phyloP scores from a whole-genome alignment of 2,113 vertebrate genomes.

The Leptosomus discolor region DNA sequence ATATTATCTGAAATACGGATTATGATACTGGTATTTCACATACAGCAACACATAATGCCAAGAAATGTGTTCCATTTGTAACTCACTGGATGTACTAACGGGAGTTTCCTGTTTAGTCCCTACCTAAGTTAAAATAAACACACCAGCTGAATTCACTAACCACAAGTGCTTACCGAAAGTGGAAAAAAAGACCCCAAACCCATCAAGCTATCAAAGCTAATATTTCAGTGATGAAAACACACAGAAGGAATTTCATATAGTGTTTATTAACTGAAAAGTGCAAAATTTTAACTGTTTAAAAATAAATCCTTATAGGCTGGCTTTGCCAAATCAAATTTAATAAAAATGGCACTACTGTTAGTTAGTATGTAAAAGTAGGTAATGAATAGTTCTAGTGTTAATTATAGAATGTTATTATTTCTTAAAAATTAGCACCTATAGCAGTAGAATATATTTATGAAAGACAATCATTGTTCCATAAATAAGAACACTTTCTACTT shows the following conservation, averaged over 20 bases:
- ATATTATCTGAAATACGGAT: neutral
- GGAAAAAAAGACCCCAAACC: neutral
- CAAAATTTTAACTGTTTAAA: neutral
- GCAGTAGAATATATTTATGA: neutral
- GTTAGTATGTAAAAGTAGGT: conserved; percentile 6
- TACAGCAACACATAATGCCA: neutral
- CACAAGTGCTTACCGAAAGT: neutral
- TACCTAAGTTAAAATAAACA: neutral
- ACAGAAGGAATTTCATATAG: conserved; percentile 30
- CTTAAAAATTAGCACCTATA: conserved; percentile 32
- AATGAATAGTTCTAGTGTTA: conserved; percentile 60
- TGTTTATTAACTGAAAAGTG: conserved; percentile 62
- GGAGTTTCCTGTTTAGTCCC: neutral
- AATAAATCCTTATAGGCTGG: neutral
- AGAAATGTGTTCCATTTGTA: neutral
- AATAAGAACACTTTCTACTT: conserved; percentile 50
- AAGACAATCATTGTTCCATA: conserved; percentile 18
- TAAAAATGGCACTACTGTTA: neutral
- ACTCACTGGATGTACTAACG: neutral
- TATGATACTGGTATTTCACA: neutral
- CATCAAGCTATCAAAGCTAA: neutral
- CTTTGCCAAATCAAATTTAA: conserved; percentile 4
- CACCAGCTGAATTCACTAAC: neutral
- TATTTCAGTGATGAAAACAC: conserved; percentile 41
- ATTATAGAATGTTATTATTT: conserved; percentile 54